Conservation (phyloP, 2,113 vertebrate species). For the Pandion haliaetus region DNA sequence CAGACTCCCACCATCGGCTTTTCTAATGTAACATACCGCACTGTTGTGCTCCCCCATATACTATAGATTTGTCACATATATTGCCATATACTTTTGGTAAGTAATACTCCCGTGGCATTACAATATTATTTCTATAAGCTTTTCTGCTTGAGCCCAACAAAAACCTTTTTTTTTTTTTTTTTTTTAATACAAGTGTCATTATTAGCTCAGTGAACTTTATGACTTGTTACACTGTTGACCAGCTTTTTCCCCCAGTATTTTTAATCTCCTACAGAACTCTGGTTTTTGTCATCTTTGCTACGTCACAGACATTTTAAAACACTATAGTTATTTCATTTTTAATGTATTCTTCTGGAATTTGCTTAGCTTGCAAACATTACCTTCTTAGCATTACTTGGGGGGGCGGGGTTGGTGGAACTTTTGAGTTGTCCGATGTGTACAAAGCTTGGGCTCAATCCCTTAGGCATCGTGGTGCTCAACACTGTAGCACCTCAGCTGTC, state of each 20-base stretch:
- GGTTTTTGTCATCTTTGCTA: background rate
- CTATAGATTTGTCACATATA: background rate
- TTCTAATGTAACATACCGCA: background rate
- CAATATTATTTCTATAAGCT: background rate
- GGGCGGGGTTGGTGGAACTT: background rate
- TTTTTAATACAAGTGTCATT: background rate
- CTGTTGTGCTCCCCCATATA: fast-evolving
- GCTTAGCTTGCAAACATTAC: background rate
- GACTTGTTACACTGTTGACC: background rate
- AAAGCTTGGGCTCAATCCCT: background rate
- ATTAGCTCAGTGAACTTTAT: background rate
- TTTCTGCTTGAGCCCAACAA: background rate
- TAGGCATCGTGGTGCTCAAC: background rate
- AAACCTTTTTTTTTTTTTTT: background rate
- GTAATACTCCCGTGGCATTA: background rate
- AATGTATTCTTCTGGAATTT: background rate
- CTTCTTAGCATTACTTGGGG: background rate
- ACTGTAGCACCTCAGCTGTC: background rate
- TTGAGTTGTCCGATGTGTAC: background rate
- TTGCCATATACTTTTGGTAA: background rate
- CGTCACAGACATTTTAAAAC: background rate
- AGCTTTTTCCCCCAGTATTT: background rate
- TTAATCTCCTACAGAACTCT: background rate
- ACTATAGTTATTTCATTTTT: background rate
- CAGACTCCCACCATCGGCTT: background rate